A percentile compares a stretch with the other conserved stretches of the same genome.
These are phyloP conservation scores for Rhineura floridana DNA, from an alignment of 2,113 vertebrate species.

Conservation along the genomic window DNA sequence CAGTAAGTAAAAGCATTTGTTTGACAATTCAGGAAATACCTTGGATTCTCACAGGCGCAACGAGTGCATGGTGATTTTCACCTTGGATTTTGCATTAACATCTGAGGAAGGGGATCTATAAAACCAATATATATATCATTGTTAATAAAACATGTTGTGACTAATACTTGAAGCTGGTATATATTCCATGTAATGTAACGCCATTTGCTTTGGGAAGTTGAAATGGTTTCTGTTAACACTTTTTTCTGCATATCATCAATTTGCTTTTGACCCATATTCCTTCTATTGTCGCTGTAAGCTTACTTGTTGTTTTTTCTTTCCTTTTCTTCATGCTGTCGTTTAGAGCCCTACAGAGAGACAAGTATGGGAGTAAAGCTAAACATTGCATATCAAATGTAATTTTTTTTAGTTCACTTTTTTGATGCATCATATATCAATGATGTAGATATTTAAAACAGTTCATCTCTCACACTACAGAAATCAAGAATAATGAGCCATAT, in stretches of 20 bases:
- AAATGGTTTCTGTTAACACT: conserved; percentile 82
- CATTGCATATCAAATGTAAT: conserved; percentile 99
- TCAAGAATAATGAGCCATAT: conserved; percentile 51
- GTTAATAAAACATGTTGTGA: conserved; percentile 61
- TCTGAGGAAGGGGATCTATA: conserved; percentile 59
- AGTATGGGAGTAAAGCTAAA: conserved; percentile 99
- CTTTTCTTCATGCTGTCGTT: conserved; percentile 98
- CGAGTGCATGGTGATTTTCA: conserved; percentile 49
- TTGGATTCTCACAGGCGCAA: conserved; percentile 47
- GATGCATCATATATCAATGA: conserved; percentile 87
- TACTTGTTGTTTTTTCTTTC: conserved; percentile 95
- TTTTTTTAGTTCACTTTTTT: conserved; percentile 95
- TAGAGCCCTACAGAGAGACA: conserved; percentile 99
- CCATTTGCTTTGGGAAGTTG: conserved; percentile 78
- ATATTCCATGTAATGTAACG: conserved; percentile 76
- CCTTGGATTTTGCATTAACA: conserved; percentile 53
- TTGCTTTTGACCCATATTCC: conserved; percentile 89
- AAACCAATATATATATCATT: conserved; percentile 59
- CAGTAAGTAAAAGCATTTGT: conserved; percentile 59
- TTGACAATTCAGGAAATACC: conserved; percentile 49
- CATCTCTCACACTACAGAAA: conserved; percentile 78
- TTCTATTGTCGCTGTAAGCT: conserved; percentile 92
- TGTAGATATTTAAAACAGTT: conserved; percentile 81
- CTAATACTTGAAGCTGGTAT: conserved; percentile 73
- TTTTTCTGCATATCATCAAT: conserved; percentile 86